A percentile compares a stretch with the other conserved stretches of the same genome.
Evolutionary conservation across 2,113 vertebrate species (phyloP).

Genomic region (Rhinolophus ferrumequinum): DNA sequence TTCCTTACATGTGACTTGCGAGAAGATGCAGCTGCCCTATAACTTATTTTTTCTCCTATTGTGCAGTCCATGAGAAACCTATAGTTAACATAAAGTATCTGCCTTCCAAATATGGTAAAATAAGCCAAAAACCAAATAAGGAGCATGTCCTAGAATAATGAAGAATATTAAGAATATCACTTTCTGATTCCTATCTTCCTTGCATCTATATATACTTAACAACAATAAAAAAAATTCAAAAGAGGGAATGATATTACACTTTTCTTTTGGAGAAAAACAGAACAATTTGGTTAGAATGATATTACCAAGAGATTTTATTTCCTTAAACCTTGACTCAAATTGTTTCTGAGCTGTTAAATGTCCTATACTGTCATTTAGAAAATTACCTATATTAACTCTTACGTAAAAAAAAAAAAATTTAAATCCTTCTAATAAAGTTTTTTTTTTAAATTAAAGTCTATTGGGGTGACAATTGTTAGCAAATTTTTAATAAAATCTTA

Average conservation of each 20-base stretch:
- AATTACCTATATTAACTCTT: not conserved
- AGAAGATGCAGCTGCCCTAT: not conserved
- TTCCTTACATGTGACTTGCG: not conserved
- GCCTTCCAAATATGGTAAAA: not conserved
- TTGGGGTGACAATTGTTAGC: no score
- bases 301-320: not conserved
- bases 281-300: not conserved
- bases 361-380: constrained; percentile 7
- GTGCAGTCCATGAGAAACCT: not conserved
- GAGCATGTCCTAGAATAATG: not conserved
- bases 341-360: constrained; percentile 1
- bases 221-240: not conserved
- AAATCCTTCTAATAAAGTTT: not conserved
- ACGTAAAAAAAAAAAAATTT: constrained; percentile 1
- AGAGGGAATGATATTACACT: not conserved
- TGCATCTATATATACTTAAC: not conserved
- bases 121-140: not conserved
- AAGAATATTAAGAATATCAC: not conserved
- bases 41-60: not conserved
- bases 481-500: not conserved
- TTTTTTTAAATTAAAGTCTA: no score
- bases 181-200: not conserved
- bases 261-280: not conserved
- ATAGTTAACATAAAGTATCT: not conserved
- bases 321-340: not conserved